phyloP scores from a whole-genome alignment of 2,888 invertebrate species.

The Laothoe populi region DNA sequence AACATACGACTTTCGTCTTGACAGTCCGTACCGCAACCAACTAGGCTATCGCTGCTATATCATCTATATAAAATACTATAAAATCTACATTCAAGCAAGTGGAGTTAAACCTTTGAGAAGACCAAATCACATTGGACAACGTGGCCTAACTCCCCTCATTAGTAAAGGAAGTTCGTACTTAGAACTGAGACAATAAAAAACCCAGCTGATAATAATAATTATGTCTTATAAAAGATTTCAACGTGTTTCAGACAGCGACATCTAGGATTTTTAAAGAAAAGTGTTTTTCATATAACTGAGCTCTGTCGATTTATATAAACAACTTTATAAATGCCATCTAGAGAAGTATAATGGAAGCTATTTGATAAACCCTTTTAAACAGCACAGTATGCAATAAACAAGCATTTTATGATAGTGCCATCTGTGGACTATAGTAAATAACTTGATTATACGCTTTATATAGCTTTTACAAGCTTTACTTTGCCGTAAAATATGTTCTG shows the following conservation, averaged over 20 bases:
- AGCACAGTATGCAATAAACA: background rate
- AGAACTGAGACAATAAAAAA: no score
- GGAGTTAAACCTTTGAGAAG: no score
- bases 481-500: background rate
- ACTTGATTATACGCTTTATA: background rate
- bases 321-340: slow-evolving; percentile 12
- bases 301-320: background rate
- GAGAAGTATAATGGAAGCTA: background rate
- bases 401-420: background rate
- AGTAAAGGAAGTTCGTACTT: no score
- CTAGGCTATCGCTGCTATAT: no score
- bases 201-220: no score
- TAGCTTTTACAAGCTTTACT: background rate
- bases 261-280: background rate
- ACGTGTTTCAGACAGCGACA: background rate
- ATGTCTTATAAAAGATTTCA: slow-evolving; percentile 13
- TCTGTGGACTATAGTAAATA: background rate
- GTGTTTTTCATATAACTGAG: background rate
- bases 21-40: no score
- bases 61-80: no score
- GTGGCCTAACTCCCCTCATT: no score
- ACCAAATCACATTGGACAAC: no score
- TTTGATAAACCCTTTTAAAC: no score
- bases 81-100: no score
- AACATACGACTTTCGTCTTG: no score